A percentile compares a stretch with the other conserved stretches of the same genome.
phyloP scores from a whole-genome alignment of 2,797 vertebrate genomes.

The Molossus molossus region DNA sequence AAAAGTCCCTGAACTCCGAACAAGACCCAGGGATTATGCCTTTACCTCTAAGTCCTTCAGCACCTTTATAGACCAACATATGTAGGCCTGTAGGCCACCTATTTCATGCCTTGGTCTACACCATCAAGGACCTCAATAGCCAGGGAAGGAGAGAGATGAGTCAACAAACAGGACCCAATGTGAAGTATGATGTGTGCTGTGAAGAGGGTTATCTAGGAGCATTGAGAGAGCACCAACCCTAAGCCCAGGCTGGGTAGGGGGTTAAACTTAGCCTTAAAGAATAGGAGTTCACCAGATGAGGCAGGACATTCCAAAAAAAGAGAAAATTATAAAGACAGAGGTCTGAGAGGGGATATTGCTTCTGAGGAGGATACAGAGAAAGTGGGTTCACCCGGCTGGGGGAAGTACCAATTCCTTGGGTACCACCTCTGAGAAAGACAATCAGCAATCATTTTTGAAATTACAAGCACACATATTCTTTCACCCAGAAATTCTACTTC shows the following conservation, averaged over 20 bases:
- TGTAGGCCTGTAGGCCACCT: not conserved
- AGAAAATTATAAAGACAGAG: not conserved
- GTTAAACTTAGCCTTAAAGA: slow-evolving; percentile 5
- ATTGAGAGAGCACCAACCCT: not conserved
- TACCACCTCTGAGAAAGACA: not conserved
- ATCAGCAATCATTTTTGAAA: slow-evolving; percentile 47
- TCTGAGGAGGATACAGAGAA: not conserved
- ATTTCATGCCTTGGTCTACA: not conserved
- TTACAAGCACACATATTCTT: slow-evolving; percentile 40
- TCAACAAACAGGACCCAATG: not conserved
- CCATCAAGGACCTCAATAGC: not conserved
- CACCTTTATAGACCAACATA: not conserved
- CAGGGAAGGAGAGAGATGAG: not conserved
- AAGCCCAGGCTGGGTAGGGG: not conserved
- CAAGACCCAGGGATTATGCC: not conserved
- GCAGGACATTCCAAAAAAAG: not conserved
- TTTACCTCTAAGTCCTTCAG: not conserved
- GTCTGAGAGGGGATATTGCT: not conserved
- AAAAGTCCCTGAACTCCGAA: not conserved
- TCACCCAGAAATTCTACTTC: slow-evolving; percentile 66
- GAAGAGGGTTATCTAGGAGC: not conserved
- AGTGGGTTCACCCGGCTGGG: not conserved
- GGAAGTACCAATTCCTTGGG: not conserved
- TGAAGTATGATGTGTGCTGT: not conserved
- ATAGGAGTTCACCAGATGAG: not conserved